These are phyloP conservation scores for Hybos culiciformis DNA, from an alignment of 2,888 invertebrate species.

Conservation along the genomic window DNA sequence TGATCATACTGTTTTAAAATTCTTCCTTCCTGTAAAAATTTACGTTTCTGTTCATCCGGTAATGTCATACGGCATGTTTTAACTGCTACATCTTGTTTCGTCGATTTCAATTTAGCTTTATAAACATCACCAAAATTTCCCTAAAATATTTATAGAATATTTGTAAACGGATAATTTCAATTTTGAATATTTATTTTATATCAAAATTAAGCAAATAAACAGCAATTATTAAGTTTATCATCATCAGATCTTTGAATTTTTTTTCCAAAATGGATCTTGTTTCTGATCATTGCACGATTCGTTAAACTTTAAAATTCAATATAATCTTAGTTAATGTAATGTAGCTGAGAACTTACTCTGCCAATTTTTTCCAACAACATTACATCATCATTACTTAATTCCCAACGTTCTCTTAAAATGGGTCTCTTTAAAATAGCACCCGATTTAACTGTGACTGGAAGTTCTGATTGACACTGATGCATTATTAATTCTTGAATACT, in stretches of 20 bases:
- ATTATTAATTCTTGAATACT: constrained; percentile 83
- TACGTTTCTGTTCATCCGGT: constrained; percentile 86
- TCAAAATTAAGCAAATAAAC: not conserved
- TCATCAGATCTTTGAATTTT: too few species aligned
- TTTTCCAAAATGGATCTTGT: too few species aligned
- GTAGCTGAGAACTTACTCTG: constrained; percentile 53
- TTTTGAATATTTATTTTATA: not conserved
- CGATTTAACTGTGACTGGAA: constrained; percentile 83
- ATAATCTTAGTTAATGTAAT: too few species aligned
- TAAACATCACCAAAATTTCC: constrained; percentile 98
- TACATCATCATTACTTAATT: constrained; percentile 90
- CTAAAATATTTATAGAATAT: constrained; percentile 37
- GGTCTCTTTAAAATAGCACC: constrained; percentile 78
- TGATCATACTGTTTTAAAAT: constrained; percentile 95
- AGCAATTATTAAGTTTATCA: not conserved
- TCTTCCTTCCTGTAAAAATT: constrained; percentile 88
- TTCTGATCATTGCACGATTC: too few species aligned
- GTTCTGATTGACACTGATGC: constrained; percentile 73
- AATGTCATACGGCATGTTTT: constrained; percentile 90
- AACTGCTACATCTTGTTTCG: constrained; percentile 80
- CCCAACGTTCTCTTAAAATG: constrained; percentile 84
- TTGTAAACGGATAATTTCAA: too few species aligned
- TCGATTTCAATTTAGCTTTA: constrained; percentile 71
- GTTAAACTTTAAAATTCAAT: too few species aligned
- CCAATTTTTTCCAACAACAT: constrained; percentile 85